Conservation (phyloP, 2,888 invertebrate genomes). For the Drosophila percnosoma region DNA sequence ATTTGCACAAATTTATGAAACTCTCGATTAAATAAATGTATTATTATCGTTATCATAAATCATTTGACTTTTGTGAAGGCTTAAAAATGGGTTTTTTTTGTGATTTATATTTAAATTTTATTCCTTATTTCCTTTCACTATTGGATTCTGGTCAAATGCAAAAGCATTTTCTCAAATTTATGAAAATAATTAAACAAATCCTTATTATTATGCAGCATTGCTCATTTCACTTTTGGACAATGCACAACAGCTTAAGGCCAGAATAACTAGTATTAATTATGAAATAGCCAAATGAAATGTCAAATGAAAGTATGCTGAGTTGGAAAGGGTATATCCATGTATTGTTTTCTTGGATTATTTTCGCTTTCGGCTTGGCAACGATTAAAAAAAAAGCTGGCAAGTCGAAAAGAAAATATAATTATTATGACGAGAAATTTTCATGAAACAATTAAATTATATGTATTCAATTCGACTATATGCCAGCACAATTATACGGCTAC, state of each 20-base stretch:
- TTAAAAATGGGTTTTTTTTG: fast-evolving
- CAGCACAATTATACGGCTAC: conserved; percentile 53
- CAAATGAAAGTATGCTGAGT: background rate
- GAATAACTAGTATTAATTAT: background rate
- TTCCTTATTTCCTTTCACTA: background rate
- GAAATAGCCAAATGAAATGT: background rate
- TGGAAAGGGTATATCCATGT: conserved; percentile 16
- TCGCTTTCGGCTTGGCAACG: conserved; percentile 1
- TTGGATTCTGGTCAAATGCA: background rate
- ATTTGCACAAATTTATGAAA: conserved; percentile 21
- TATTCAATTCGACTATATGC: conserved; percentile 38
- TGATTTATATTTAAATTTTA: background rate
- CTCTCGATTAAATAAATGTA: background rate
- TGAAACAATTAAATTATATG: conserved; percentile 72
- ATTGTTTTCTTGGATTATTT: conserved; percentile 26
- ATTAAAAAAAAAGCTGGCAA: conserved; percentile 21
- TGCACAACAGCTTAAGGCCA: background rate
- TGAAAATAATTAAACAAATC: background rate
- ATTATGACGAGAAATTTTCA: conserved; percentile 40
- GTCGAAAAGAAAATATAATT: conserved; percentile 39
- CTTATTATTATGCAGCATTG: background rate
- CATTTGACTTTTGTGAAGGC: background rate
- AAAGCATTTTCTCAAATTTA: background rate
- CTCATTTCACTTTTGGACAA: background rate
- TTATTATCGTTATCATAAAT: background rate